These are phyloP conservation scores for Mystacides longicornis DNA, from an alignment of 2,888 invertebrate genomes.

Conservation along the genomic window DNA sequence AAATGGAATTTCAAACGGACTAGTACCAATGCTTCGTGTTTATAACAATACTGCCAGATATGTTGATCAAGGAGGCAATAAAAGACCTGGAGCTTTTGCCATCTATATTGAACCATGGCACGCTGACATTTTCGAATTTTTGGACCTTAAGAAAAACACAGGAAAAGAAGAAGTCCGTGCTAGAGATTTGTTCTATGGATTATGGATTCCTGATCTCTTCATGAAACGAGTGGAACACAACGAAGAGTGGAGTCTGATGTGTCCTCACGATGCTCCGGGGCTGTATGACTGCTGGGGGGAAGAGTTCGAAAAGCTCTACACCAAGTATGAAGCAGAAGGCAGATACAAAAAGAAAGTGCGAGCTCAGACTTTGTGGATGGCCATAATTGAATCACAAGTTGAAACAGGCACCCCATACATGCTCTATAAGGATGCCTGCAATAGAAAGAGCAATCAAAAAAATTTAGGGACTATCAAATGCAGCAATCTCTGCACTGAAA, in stretches of 20 bases:
- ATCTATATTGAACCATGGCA: slow-evolving; percentile 99
- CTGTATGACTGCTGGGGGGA: slow-evolving; percentile 91
- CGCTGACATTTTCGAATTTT: slow-evolving; percentile 90
- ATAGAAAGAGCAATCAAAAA: slow-evolving; percentile 94
- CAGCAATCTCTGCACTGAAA: slow-evolving; percentile 97
- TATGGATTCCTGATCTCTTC: slow-evolving; percentile 98
- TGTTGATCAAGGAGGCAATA: slow-evolving; percentile 97
- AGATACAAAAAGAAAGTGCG: slow-evolving; percentile 59
- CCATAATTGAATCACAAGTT: slow-evolving; percentile 89
- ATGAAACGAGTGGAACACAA: slow-evolving; percentile 89
- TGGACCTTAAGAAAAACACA: slow-evolving; percentile 92
- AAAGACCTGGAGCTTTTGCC: slow-evolving; percentile 95
- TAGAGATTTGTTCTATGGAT: slow-evolving; percentile 89
- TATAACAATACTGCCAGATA: slow-evolving; percentile 94
- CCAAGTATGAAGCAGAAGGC: slow-evolving; percentile 76
- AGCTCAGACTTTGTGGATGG: slow-evolving; percentile 89
- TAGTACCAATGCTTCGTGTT: slow-evolving; percentile 92
- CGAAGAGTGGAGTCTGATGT: slow-evolving; percentile 92
- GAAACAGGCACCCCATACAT: slow-evolving; percentile 99
- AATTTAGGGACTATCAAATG: slow-evolving; percentile 98
- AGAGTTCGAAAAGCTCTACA: slow-evolving; percentile 84
- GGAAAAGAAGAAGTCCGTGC: slow-evolving; percentile 92
- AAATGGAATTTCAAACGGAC: slow-evolving; percentile 89
- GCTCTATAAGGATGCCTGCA: slow-evolving; percentile 94
- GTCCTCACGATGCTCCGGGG: slow-evolving; percentile 88